These are phyloP conservation scores for Coracopsis vasa DNA, from an alignment of 2,113 vertebrate genomes.

Conservation along the genomic window DNA sequence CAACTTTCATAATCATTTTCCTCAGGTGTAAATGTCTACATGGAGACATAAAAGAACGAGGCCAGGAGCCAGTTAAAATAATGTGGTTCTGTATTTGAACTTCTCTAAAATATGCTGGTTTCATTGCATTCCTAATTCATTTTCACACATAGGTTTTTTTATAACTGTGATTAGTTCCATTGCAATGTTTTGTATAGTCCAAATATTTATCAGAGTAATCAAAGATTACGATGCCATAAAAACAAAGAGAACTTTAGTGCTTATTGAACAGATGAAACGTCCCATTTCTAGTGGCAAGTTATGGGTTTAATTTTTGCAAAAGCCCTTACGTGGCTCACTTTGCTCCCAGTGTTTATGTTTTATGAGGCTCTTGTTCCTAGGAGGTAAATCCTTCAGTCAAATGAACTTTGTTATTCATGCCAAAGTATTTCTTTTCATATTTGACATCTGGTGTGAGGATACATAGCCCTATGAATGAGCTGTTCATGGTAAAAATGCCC, in stretches of 20 bases:
- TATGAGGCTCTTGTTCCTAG: constrained; percentile 52
- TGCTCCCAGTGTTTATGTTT: constrained; percentile 48
- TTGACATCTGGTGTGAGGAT: constrained; percentile 58
- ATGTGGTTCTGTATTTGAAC: neutral
- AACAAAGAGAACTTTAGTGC: constrained; percentile 57
- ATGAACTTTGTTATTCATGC: constrained; percentile 38
- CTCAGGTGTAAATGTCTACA: neutral
- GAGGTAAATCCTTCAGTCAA: constrained; percentile 67
- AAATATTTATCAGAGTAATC: constrained; percentile 75
- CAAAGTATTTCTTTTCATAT: constrained; percentile 29
- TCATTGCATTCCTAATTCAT: neutral
- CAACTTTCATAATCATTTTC: neutral
- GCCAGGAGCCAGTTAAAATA: neutral
- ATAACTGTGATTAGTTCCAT: constrained; percentile 41
- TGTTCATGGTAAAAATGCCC: neutral
- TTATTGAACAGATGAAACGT: constrained; percentile 64
- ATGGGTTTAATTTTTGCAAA: constrained; percentile 65
- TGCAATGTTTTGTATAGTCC: constrained; percentile 50
- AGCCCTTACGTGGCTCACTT: constrained; percentile 35
- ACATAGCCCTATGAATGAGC: neutral
- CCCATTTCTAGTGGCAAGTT: constrained; percentile 52
- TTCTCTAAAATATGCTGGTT: neutral
- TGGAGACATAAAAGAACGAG: neutral
- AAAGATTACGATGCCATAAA: constrained; percentile 68
- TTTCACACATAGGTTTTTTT: constrained; percentile 8